Evolutionary conservation across 2,888 invertebrate genomes (phyloP), one percentile per base, ranked within the genome.

Genomic region (Elaeidobius kamerunicus): DNA sequence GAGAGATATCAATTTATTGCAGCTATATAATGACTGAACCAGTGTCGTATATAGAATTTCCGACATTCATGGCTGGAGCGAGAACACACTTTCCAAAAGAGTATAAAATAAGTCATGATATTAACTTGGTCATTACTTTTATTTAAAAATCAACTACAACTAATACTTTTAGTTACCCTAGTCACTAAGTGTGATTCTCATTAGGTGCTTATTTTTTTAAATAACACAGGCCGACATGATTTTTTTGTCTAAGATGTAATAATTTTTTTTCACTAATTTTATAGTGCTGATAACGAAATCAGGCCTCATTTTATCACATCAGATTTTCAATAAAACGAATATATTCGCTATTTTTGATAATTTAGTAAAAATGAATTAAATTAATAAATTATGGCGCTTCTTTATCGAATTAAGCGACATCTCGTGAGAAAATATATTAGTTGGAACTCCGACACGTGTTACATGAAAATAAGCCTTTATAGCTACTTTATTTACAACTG

Each of bases 1-100:
- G 30, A 50, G 46, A 57, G 55, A 59, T 56, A 58, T 60, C 58
- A 59, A 56, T 58, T 60, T 59, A 57, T 59, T 50, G 51, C 55
- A 23, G 39, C 51, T 45, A 36, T n/a, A n/a, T 46, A 44, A 54
- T 50, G 42, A 43, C 44, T 36, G 40, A 39, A 48, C 52, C 44
- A 47, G 52, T 56, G 52, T 52, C 52, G 47, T 56, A 52, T 43
- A 50, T 56, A 48, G 17, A 45, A 23, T 40, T 44, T 55, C 53
- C 53, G 45, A 48, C 16, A 41, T 28, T 30, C 30, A 30, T 30
- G 30, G 30, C n/a, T 30, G 30, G 9, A 3, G 30, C 30, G 11
- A 9, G 30, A 30, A 7, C 3, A 12, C 2, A 30, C 30, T 30
- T 30, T 30, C 30, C 11, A 30, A 7, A 30, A 12, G 30, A n/a